Conservation (phyloP, 1,140 invertebrate species). For the Zeugodacus cucurbitae region DNA sequence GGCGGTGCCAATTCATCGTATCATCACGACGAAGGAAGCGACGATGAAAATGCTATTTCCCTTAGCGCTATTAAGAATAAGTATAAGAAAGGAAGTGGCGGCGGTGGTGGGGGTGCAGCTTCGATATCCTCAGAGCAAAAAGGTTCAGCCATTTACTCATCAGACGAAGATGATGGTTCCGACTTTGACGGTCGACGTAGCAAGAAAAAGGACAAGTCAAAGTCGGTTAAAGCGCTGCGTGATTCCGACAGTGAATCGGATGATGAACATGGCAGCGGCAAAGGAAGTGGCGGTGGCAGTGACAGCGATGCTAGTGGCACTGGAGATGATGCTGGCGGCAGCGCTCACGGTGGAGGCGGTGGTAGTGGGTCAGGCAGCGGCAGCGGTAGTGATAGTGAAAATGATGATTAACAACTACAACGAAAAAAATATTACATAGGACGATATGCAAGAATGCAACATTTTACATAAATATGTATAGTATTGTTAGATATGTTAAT, state of each 20-base stretch:
- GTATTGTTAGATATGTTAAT: neutral
- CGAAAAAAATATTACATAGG: neutral
- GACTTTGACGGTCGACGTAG: conserved; percentile 83
- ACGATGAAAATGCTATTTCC: conserved; percentile 91
- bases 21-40: conserved; percentile 83
- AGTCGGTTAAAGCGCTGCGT: conserved; percentile 77
- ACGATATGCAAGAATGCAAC: neutral
- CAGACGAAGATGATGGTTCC: conserved; percentile 89
- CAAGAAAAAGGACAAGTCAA: conserved; percentile 81
- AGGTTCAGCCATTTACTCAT: conserved; percentile 87
- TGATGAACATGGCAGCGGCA: conserved; percentile 58
- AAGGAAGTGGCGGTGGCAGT: conserved; percentile 51
- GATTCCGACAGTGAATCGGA: conserved; percentile 79
- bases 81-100: conserved; percentile 77
- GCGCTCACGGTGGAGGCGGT: conserved; percentile 47
- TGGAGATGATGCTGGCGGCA: conserved; percentile 15
- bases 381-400: conserved; percentile 40
- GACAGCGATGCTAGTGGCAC: conserved; percentile 39
- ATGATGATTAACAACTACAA: neutral
- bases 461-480: neutral
- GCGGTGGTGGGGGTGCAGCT: conserved; percentile 41
- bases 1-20: conserved; percentile 59
- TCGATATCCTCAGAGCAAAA: conserved; percentile 58
- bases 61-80: conserved; percentile 94
- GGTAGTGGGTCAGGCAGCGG: conserved; percentile 48